Conservation (phyloP, 2,888 invertebrate species). For the Anthophora plumipes region DNA sequence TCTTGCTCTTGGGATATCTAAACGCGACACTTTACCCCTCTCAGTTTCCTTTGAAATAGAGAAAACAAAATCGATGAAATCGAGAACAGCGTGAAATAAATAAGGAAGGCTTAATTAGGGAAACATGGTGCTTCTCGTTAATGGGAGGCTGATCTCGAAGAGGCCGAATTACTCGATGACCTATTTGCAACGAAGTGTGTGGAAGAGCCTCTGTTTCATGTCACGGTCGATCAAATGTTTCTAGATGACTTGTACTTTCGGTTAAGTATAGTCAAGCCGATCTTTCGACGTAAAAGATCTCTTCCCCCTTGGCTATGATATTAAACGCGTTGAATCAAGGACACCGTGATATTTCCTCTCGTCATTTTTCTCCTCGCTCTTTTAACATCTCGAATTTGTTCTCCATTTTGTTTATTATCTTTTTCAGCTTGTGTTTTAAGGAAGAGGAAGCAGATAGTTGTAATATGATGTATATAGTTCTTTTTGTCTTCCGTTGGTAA, state of each 20-base stretch:
- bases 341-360: neutral
- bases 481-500: too few relatives aligned
- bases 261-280: slow-evolving; percentile 9
- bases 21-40: neutral
- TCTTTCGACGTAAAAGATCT: slow-evolving; percentile 8
- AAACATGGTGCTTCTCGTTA: neutral
- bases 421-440: too few relatives aligned
- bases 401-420: neutral
- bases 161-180: slow-evolving; percentile 27
- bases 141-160: slow-evolving; percentile 2
- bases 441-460: too few relatives aligned
- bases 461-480: too few relatives aligned
- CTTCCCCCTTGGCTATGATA: neutral
- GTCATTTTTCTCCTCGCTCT: neutral
- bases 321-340: slow-evolving; percentile 18
- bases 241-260: slow-evolving; percentile 41
- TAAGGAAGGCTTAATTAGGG: neutral
- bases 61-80: neutral
- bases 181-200: slow-evolving; percentile 11
- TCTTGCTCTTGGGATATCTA: neutral
- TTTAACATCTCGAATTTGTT: neutral
- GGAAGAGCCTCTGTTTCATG: neutral
- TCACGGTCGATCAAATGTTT: slow-evolving; percentile 39
- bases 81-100: neutral
- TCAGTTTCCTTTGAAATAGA: neutral